These are phyloP conservation scores for Falco naumanni DNA, from an alignment of 2,797 vertebrate genomes.

Conservation along the genomic window DNA sequence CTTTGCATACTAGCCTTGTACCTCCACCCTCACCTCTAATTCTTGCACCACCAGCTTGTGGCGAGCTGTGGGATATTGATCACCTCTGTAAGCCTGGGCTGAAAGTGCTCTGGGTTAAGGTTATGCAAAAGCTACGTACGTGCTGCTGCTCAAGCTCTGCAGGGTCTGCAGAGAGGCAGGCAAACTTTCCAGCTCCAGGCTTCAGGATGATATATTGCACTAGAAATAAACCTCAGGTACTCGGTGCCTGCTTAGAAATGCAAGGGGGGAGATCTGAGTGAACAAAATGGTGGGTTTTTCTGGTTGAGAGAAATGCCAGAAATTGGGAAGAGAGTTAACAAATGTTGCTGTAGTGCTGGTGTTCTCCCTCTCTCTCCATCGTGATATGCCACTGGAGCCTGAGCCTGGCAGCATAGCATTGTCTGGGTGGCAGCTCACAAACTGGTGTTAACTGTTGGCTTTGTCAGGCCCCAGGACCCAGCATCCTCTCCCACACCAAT, in stretches of 20 bases:
- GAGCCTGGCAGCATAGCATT: background rate
- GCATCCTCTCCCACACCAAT: background rate
- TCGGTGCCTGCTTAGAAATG: background rate
- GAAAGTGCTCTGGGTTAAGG: background rate
- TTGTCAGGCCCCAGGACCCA: background rate
- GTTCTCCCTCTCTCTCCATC: background rate
- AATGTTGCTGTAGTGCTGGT: background rate
- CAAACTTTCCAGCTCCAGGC: background rate
- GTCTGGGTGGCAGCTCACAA: accelerated
- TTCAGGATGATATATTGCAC: accelerated
- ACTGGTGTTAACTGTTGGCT: background rate
- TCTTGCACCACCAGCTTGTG: accelerated
- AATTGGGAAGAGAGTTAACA: background rate
- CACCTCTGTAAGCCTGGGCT: background rate
- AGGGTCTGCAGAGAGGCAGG: background rate
- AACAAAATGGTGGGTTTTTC: background rate
- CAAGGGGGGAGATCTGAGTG: background rate
- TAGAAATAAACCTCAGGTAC: background rate
- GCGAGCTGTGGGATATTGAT: no score
- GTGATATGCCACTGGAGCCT: background rate
- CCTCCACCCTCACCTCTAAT: background rate
- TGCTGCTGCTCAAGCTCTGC: background rate
- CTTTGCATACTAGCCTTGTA: background rate
- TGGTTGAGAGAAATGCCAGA: background rate
- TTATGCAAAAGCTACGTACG: accelerated